Percentiles rank a stretch among this genome's conserved stretches.
Conservation (phyloP, 2,888 invertebrate genomes). For the Willowsia nigromaculata region DNA sequence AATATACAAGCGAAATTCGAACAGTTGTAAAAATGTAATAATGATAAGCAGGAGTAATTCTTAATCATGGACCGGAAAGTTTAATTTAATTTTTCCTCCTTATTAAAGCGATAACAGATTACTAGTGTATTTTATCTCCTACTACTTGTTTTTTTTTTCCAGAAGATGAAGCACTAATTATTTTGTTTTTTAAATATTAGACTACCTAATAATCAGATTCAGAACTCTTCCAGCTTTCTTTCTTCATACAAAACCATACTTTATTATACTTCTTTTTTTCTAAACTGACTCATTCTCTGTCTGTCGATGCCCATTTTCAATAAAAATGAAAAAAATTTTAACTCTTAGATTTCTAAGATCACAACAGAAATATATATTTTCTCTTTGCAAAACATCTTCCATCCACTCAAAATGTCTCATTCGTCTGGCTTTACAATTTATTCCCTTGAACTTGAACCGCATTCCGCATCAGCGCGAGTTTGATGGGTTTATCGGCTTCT, state of each 20-base stretch:
- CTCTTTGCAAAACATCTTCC: background rate
- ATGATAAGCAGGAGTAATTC: no score
- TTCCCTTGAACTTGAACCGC: background rate
- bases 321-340: background rate
- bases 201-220: conserved; percentile 30
- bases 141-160: no score
- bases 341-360: background rate
- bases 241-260: background rate
- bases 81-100: no score
- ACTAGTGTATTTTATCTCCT: no score
- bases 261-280: background rate
- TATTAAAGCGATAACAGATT: no score
- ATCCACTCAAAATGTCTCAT: background rate
- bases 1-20: no score
- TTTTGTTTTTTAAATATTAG: no score
- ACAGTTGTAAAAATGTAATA: no score
- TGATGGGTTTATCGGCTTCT: background rate
- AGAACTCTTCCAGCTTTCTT: conserved; percentile 44
- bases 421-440: background rate
- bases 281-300: background rate
- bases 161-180: no score
- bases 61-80: no score
- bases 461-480: background rate
- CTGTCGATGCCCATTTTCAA: background rate
- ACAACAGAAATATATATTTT: background rate